Base-by-base conservation (phyloP, 2,113 vertebrate species). In the Steatornis caripensis region DNA sequence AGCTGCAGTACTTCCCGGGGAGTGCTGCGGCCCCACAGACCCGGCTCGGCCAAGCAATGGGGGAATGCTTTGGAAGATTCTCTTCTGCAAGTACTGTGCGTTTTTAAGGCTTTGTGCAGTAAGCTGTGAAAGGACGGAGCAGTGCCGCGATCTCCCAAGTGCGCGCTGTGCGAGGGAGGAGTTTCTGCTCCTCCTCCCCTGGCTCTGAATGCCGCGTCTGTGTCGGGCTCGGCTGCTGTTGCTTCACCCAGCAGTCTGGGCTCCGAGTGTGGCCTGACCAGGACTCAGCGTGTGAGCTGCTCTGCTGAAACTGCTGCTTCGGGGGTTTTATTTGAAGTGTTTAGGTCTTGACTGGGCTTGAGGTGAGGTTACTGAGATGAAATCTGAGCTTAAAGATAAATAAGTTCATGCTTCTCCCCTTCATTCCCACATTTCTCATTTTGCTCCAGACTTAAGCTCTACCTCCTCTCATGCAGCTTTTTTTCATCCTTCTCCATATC, bases 21-120 rank as follows among this genome's bases (percentile, higher is more conserved):
- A 5, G 8, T 13, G 55, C 74, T 64, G 16, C 1, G 10, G 45
- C 54, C 10, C 0, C 14, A 4, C 8, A 30, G 75, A 3, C 32
- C 71, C 0, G 0, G 4, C 29, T 54, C 1, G 3, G 58, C 27
- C 1, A 2, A 43, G 86, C 37, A 8, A 0, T 1, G 2, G 10
- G 26, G 57, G 19, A 12, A 4, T 69, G 69, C 78, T 80, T 37
- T 34, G 68, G 21, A 29, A 51, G 34, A 19, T 16, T 30, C 26
- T 69, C 36, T 69, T 36, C 15, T 32, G 23, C 24, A 8, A 36
- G 15, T 3, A 4, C 30, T 27, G 49, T 21, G 45, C 9, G 0
- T 36, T 70, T 77, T 30, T 11, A 26, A 61, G 48, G 71, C 11
- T 78, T 54, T 80, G 46, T 70, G 18, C 19, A 8, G 41, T 29